phyloP scores from a whole-genome alignment of 2,797 vertebrate species.

The Odontamblyopus lacepedii region DNA sequence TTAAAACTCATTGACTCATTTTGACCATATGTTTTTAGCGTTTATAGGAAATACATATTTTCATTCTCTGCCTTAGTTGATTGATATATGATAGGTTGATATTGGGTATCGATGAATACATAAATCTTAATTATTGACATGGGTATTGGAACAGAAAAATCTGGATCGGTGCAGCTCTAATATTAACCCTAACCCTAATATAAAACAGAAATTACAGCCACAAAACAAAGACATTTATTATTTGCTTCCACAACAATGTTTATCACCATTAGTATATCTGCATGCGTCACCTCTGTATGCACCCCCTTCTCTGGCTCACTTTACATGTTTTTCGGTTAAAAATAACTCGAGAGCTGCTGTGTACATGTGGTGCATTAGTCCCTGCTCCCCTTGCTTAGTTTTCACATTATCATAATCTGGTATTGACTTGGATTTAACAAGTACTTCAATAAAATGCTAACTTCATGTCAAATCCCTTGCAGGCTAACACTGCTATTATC shows the following conservation, averaged over 20 bases:
- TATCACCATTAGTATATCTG: constrained; percentile 1
- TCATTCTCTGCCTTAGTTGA: too few species aligned
- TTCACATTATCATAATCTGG: constrained; percentile 76
- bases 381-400: constrained; percentile 61
- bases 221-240: too few species aligned
- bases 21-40: too few species aligned
- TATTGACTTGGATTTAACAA: constrained; percentile 73
- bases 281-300: constrained; percentile 21
- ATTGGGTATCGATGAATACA: too few species aligned
- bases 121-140: too few species aligned
- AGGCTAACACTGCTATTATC: constrained; percentile 58
- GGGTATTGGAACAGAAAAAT: too few species aligned
- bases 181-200: too few species aligned
- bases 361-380: constrained; percentile 63
- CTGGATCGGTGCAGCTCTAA: too few species aligned
- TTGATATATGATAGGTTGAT: too few species aligned
- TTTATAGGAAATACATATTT: too few species aligned
- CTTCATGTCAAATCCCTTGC: constrained; percentile 64
- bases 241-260: neutral
- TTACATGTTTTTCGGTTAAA: constrained; percentile 56
- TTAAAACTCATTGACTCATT: too few species aligned
- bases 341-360: constrained; percentile 57
- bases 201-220: too few species aligned
- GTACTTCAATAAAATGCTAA: constrained; percentile 59
- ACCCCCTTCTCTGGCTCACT: constrained; percentile 23